phyloP scores from a whole-genome alignment of 2,888 invertebrate species.

The Eristalis pertinax region DNA sequence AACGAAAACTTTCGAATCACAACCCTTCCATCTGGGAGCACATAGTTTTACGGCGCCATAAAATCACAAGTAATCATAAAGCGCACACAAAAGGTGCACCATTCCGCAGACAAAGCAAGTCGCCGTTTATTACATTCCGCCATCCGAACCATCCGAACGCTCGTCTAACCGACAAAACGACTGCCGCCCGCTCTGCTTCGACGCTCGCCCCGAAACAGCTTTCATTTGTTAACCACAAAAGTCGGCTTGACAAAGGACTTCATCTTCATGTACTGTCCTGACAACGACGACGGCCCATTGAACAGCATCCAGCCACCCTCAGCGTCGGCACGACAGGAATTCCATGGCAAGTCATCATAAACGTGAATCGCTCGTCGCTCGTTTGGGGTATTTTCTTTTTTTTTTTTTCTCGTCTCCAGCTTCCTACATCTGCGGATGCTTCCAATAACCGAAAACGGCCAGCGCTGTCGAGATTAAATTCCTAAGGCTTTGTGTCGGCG shows the following conservation, averaged over 20 bases:
- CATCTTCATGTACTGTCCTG: constrained; percentile 60
- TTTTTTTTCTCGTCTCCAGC: neutral
- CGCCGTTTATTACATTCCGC: constrained; percentile 42
- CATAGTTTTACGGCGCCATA: constrained; percentile 62
- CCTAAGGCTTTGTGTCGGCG: constrained; percentile 54
- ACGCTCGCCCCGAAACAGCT: constrained; percentile 31
- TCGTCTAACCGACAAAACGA: neutral
- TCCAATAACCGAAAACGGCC: constrained; percentile 60
- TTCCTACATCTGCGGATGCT: constrained; percentile 40
- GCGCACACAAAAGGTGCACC: constrained; percentile 39
- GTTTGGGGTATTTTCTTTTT: neutral
- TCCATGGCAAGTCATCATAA: constrained; percentile 61
- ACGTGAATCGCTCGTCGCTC: constrained; percentile 51
- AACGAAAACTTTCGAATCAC: constrained; percentile 25
- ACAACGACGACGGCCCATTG: constrained; percentile 51
- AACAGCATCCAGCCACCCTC: constrained; percentile 17
- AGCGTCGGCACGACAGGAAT: constrained; percentile 33
- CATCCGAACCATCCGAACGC: neutral
- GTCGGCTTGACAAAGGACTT: constrained; percentile 68
- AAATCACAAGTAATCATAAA: constrained; percentile 64
- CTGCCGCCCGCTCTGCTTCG: neutral
- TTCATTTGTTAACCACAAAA: constrained; percentile 68
- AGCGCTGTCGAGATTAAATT: constrained; percentile 65
- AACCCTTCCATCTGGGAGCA: constrained; percentile 36
- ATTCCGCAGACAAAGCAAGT: constrained; percentile 55